Evolutionary conservation across 1,140 invertebrate species (phyloP), one percentile per base, ranked within the genome.

Genomic region (Hyphantria cunea): DNA sequence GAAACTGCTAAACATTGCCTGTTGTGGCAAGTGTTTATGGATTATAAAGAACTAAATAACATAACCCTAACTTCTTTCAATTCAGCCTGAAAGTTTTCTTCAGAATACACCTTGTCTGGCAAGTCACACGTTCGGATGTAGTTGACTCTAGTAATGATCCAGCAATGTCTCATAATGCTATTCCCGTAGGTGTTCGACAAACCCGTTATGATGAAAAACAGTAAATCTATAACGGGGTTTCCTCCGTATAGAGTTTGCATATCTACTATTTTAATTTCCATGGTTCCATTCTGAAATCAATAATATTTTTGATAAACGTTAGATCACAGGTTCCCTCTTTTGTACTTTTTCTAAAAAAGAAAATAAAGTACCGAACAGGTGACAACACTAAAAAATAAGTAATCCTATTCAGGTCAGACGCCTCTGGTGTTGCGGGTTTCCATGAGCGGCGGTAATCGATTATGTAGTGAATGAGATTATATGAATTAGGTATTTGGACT

Each of bases 201-300:
- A 89, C 92, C 91, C 2, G 84, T 86, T 69, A 91, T 92, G 3
- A 94, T 71, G 63, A 93, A 91, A 64, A 93, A 93, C 17, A 88
- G 45, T 3, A 94, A 64, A 70, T 94, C 93, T 0, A 86, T 62
- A 0, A 86, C 74, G 0, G 92, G 87, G 31, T 92, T 92, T 9
- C 86, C 76, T n/a, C 81, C 80, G 42, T 91, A 89, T 14, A 82
- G 68, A 6, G 92, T 80, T 82, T 93, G 93, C 68, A 91, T 92
- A 62, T 93, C 93, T 33, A 93, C 42, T 3, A 92, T 80, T 9
- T 84, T 80, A 3, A 92, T 51, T 4, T 72, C 70, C 10, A 90
- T 66, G 6, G 62, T 64, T n/a, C 76, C 78, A 6, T 82, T 69
- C 89, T 89, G 67, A 32, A 79, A 37, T 5, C 17, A 25, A 25